Percentiles rank a stretch among this genome's conserved stretches.
These are phyloP conservation scores for Myopa tessellatipennis DNA, from an alignment of 2,888 invertebrate genomes.

Conservation along the genomic window DNA sequence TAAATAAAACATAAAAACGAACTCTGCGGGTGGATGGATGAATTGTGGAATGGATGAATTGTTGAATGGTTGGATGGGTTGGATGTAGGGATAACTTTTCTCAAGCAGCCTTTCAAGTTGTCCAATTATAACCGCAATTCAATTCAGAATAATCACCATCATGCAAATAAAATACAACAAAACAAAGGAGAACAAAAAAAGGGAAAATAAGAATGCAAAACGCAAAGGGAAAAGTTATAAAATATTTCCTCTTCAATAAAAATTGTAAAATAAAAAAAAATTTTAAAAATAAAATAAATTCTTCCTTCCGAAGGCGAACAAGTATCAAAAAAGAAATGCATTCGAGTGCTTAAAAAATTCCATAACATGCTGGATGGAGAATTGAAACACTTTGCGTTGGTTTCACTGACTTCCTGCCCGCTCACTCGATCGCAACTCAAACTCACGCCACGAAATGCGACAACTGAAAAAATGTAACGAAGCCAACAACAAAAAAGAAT, in stretches of 20 bases:
- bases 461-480: too few relatives aligned
- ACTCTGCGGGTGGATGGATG: neutral
- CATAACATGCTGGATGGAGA: neutral
- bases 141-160: neutral
- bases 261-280: neutral
- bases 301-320: too few relatives aligned
- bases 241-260: neutral
- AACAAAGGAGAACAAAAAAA: neutral
- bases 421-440: too few relatives aligned
- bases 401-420: too few relatives aligned
- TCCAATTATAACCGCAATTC: constrained; percentile 24
- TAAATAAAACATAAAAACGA: too few relatives aligned
- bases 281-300: too few relatives aligned
- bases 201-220: neutral
- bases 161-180: neutral
- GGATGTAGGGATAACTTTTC: neutral
- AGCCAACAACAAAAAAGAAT: too few relatives aligned
- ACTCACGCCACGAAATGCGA: too few relatives aligned
- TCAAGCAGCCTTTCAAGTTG: neutral
- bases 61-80: neutral
- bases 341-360: neutral
- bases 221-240: too few relatives aligned
- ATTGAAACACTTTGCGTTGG: too few relatives aligned
- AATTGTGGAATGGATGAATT: neutral
- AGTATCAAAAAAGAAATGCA: neutral